These are phyloP conservation scores for Tokudaia tokunoshimensis DNA, from an alignment of 2,797 vertebrate species.

Conservation along the genomic window DNA sequence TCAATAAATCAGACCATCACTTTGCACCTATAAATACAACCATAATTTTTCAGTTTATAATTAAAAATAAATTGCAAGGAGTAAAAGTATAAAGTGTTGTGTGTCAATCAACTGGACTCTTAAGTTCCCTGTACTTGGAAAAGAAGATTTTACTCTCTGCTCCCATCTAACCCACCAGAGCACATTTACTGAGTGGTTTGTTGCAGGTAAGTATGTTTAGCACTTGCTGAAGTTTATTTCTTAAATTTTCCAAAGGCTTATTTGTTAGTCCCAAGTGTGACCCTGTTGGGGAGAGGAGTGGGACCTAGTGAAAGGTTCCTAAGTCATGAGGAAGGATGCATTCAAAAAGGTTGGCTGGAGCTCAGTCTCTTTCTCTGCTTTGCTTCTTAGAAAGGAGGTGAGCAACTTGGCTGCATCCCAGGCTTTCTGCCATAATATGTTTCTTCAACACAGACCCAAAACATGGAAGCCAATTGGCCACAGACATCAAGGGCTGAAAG, in stretches of 20 bases:
- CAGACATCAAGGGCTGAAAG: background rate
- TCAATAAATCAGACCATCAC: background rate
- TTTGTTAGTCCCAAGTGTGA: background rate
- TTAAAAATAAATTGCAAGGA: background rate
- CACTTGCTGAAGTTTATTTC: background rate
- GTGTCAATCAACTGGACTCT: background rate
- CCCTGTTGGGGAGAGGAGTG: background rate
- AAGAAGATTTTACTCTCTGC: background rate
- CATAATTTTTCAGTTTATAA: constrained; percentile 3
- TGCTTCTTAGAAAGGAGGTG: background rate
- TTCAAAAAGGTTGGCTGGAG: background rate
- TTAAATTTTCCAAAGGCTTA: background rate
- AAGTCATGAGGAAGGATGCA: background rate
- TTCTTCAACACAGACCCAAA: background rate
- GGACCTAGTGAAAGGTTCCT: background rate
- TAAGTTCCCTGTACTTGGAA: constrained; percentile 12
- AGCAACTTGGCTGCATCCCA: background rate
- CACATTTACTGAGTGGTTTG: background rate
- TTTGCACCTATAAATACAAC: constrained; percentile 34
- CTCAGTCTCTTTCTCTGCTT: background rate
- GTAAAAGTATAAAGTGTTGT: background rate
- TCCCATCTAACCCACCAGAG: background rate
- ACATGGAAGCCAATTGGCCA: background rate
- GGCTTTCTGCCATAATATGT: background rate
- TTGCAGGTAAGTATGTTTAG: constrained; percentile 13